Base-by-base conservation (phyloP, 1,140 invertebrate species). In the Bombus cullumanus region DNA sequence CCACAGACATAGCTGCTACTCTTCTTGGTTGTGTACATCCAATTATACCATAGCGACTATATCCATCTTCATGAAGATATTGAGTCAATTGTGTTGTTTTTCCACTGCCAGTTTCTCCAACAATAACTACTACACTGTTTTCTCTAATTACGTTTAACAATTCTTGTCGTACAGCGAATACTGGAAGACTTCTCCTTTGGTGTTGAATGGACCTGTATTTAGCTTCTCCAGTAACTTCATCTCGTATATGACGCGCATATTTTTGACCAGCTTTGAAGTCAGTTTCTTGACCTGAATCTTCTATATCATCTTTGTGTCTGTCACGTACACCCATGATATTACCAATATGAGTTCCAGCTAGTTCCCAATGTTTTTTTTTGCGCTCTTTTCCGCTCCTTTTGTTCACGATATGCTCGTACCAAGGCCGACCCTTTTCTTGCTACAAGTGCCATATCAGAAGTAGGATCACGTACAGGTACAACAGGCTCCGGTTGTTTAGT, bases 21-120 rank as follows among this genome's bases (percentile, higher is more conserved):
- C 99, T 96, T 74, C 84, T 41, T 0, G 90, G 83, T 68, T 95
- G 96, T 0, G 99, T 99, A 94, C 98, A 99, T 0, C 99, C 99
- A 87, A 99, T 98, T 96, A 99, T 98, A 15, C 99, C 99, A 89
- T 97, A 96, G 87, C 97, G 97, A 89, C 98, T 99, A 95, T 99
- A 99, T 3, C 99, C 99, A 91, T 99, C 99, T 96, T 99, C 99
- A 93, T 99, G 98, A 8, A 99, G 96, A 94, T 99, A 99, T 93
- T 99, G 99, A 0, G 99, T 99, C n/a, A 99, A 95, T 94, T 99
- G 99, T 0, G 99, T 99, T 1, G 99, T 99, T 95, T 99, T 99
- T 69, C 99, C 99, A 92, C 98, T 99, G 28, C 99, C 99, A 37
- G 99, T 99, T 96, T 99, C 99, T 91, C 99, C 98, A 1, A 99